Evolutionary conservation across 2,888 invertebrate genomes (phyloP).

Genomic region (Ceraclea dissimilis): DNA sequence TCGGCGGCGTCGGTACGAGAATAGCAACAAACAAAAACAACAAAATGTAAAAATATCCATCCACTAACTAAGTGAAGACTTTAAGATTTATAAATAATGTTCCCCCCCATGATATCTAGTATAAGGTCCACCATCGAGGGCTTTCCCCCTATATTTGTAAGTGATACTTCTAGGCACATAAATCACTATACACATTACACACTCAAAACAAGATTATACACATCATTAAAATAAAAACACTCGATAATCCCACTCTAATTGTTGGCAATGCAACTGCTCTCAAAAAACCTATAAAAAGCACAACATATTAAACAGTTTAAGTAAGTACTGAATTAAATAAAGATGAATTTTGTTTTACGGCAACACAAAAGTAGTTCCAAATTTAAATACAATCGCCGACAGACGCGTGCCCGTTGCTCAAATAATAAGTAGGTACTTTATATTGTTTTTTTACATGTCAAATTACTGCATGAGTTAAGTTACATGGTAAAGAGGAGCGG

Average conservation of each 20-base stretch:
- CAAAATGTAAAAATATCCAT: background rate
- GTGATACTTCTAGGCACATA: background rate
- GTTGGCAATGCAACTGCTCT: too few relatives aligned
- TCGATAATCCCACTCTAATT: background rate
- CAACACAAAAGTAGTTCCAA: too few relatives aligned
- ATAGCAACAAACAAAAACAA: background rate
- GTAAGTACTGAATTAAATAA: too few relatives aligned
- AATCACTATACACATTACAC: background rate
- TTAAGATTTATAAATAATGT: background rate
- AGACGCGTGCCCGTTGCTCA: too few relatives aligned
- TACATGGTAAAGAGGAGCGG: too few relatives aligned
- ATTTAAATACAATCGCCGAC: too few relatives aligned
- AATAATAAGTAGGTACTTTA: too few relatives aligned
- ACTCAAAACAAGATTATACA: background rate
- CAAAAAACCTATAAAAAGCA: too few relatives aligned
- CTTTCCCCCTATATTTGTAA: background rate
- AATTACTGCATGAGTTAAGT: background rate
- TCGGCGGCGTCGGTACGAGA: background rate
- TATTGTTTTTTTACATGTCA: conserved; percentile 1
- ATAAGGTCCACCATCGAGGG: background rate
- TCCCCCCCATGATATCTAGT: background rate
- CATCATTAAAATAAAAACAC: background rate
- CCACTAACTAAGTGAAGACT: background rate
- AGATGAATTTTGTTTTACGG: too few relatives aligned
- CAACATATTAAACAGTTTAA: too few relatives aligned